Evolutionary conservation across 2,888 invertebrate genomes (phyloP).

Genomic region (Mesoligia furuncula): DNA sequence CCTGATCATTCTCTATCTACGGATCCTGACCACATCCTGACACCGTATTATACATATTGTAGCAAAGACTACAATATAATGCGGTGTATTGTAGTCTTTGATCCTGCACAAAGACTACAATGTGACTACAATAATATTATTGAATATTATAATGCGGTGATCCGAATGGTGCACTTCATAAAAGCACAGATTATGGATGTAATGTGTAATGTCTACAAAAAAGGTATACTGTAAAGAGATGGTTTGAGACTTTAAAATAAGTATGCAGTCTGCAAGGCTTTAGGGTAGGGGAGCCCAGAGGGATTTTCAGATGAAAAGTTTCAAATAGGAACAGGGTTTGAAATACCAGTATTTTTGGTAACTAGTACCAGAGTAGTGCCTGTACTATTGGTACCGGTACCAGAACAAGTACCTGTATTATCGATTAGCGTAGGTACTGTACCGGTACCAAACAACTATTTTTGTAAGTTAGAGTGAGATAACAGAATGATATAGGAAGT

Average conservation of each 20-base stretch:
- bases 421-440: not conserved
- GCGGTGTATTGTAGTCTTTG: too few species aligned
- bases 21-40: too few species aligned
- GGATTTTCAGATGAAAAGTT: not conserved
- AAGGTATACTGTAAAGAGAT: slow-evolving; percentile 18
- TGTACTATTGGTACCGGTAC: too few species aligned
- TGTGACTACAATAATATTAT: too few species aligned
- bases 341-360: not conserved
- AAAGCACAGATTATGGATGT: not conserved
- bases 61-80: too few species aligned
- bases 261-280: not conserved
- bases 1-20: too few species aligned
- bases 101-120: too few species aligned
- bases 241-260: not conserved
- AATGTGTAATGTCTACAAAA: not conserved
- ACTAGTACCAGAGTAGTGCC: too few species aligned
- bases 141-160: too few species aligned
- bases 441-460: not conserved
- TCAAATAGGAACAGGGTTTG: not conserved
- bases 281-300: not conserved
- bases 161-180: not conserved
- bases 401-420: not conserved
- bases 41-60: too few species aligned
- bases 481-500: not conserved
- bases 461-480: not conserved